Base-by-base conservation (phyloP, 1,140 invertebrate genomes). In the Eriocheir sinensis region DNA sequence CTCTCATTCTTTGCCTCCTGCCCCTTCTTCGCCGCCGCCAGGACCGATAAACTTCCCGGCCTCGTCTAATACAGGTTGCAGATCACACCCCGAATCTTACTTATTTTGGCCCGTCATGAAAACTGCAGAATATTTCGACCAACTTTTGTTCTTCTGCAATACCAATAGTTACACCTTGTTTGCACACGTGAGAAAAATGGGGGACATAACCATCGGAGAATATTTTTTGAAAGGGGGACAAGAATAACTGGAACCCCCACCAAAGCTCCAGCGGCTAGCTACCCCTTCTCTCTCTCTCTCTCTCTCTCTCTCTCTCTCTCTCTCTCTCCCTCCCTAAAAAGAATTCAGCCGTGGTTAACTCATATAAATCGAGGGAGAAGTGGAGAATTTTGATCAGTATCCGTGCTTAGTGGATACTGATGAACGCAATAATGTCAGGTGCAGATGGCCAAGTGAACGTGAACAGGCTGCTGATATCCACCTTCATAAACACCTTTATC, bases 181-280 rank as follows among this genome's bases (percentile, higher is more conserved):
- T 60, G 32, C 53, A 72, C 53, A 72, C 89, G 89, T 36, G 38
- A 36, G 89, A 90, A 72, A 90, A 90, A 90, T 72, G 89, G 30
- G 30, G 36, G 60, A 36, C 89, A 90, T 90, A 72, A 90, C 89
- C 89, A 72, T 72, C 38, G 89, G 30, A 90, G 48, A n/a, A 90
- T 90, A 90, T 72, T 89, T 89, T 89, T 53, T 89, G 41, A 53
- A 36, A 53, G 34, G 88, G 88, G 44, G 88, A 53, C 15, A 40
- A 44, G n/a, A 40, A 40, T n/a, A 72, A 72, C 60, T 72, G 60
- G 60, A n/a, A 72, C 60, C 60, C 60, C n/a, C n/a, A n/a, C n/a
- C 60, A 72, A 72, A 72, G 60, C 60, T n/a, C n/a, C 60, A n/a
- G n/a, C n/a, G n/a, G 21, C 60, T 72, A n/a, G 60, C 60, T 21